Conservation (phyloP, 2,113 vertebrate genomes). For the Agelaius phoeniceus region DNA sequence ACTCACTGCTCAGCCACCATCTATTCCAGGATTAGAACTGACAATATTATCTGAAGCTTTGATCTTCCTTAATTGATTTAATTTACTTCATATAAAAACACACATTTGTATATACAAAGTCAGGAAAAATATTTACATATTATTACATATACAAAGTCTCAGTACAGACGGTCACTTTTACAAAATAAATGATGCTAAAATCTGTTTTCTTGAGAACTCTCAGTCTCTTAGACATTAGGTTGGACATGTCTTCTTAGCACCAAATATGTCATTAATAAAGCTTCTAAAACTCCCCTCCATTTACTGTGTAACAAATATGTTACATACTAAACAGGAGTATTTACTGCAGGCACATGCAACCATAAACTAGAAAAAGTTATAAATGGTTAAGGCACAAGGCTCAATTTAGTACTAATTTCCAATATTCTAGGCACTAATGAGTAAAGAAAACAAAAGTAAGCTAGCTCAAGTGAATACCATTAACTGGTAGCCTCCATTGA, state of each 20-base stretch:
- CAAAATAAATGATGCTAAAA: not conserved
- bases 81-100: conserved; percentile 54
- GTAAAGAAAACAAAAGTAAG: not conserved
- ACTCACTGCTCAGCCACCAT: not conserved
- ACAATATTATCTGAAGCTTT: not conserved
- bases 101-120: conserved; percentile 24
- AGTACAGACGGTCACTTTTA: not conserved
- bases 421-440: not conserved
- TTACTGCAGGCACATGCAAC: not conserved
- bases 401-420: not conserved
- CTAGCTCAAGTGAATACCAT: not conserved
- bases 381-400: not conserved
- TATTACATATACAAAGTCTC: conserved; percentile 4
- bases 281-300: not conserved
- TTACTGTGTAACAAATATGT: not conserved
- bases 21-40: not conserved
- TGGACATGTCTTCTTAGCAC: not conserved
- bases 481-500: not conserved
- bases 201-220: not conserved
- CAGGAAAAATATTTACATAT: conserved; percentile 8
- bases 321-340: not conserved
- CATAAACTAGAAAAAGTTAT: not conserved
- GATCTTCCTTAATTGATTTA: conserved; percentile 48
- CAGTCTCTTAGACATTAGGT: not conserved
- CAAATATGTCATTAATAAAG: not conserved